These are phyloP conservation scores for Macaria notata DNA, from an alignment of 2,888 invertebrate genomes.

Conservation along the genomic window DNA sequence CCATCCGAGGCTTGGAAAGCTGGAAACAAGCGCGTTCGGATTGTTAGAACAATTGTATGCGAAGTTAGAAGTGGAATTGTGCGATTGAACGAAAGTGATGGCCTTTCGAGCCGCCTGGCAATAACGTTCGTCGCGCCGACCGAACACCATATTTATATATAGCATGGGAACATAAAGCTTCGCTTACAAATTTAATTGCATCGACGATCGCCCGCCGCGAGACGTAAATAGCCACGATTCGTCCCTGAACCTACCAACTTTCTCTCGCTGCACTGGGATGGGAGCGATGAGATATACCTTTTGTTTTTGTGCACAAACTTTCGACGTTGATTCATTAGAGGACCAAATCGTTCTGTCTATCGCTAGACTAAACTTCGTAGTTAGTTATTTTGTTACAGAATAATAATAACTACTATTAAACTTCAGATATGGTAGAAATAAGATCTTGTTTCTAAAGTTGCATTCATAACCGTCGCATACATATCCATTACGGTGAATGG, in stretches of 20 bases:
- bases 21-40: constrained; percentile 11
- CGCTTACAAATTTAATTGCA: constrained; percentile 80
- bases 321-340: constrained; percentile 28
- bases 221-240: constrained; percentile 72
- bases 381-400: constrained; percentile 32
- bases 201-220: constrained; percentile 75
- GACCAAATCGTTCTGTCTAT: constrained; percentile 16
- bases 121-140: constrained; percentile 48
- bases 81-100: constrained; percentile 45
- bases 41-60: constrained; percentile 26
- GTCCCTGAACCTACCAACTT: constrained; percentile 80
- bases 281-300: constrained; percentile 44
- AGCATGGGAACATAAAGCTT: constrained; percentile 70
- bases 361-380: constrained; percentile 22
- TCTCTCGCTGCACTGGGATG: constrained; percentile 56
- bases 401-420: constrained; percentile 20
- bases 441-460: constrained; percentile 52
- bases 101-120: constrained; percentile 53
- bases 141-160: constrained; percentile 55
- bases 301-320: constrained; percentile 45
- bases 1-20: constrained; percentile 19
- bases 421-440: constrained; percentile 27
- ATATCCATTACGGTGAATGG: constrained; percentile 55
- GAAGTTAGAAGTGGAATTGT: constrained; percentile 18
- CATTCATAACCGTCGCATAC: constrained; percentile 56